These are phyloP conservation scores for Budorcas taxicolor DNA, from an alignment of 2,113 vertebrate species.

Conservation along the genomic window DNA sequence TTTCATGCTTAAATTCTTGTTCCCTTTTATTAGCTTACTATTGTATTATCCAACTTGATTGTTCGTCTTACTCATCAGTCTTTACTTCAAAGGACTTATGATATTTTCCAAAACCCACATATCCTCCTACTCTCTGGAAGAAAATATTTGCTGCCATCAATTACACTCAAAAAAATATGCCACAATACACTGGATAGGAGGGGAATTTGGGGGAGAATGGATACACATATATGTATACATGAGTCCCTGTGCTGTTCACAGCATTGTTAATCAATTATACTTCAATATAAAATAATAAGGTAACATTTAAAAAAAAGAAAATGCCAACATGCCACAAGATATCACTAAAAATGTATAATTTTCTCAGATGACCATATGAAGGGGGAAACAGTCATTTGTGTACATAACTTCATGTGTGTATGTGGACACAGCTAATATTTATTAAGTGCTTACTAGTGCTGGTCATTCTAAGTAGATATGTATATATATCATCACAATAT, in stretches of 20 bases:
- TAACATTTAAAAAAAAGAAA: background rate
- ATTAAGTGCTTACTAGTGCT: background rate
- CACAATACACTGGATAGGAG: background rate
- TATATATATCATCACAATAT: background rate
- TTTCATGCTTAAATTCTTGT: background rate
- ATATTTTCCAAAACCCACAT: conserved; percentile 24
- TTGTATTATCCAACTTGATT: background rate
- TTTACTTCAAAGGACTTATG: background rate
- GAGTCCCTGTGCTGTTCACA: background rate
- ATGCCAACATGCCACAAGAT: background rate
- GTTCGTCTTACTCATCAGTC: background rate
- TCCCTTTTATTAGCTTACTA: background rate
- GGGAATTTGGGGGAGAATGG: background rate
- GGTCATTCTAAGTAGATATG: background rate
- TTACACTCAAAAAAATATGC: background rate
- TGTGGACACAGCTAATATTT: background rate
- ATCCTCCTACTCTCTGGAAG: background rate
- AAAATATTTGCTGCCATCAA: background rate
- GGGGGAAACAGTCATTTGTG: background rate
- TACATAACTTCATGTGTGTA: background rate
- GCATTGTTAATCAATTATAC: background rate
- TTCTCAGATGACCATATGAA: background rate
- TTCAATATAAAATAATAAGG: background rate
- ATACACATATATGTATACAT: background rate
- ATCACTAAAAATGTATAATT: background rate